Base-by-base conservation (phyloP, 2,888 invertebrate genomes). In the Clivina fossor region DNA sequence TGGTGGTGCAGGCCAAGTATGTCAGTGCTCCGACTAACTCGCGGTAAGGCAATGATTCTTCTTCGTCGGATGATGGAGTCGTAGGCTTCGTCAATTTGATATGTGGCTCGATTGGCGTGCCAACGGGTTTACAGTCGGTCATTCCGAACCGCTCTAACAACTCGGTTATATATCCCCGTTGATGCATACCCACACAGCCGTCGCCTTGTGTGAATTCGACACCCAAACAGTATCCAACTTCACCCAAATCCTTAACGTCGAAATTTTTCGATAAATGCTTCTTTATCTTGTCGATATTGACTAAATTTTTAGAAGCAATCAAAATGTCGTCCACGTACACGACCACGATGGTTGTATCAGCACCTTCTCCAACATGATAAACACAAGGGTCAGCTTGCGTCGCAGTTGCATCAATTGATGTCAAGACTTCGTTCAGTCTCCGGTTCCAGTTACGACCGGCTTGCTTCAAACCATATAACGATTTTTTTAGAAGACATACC, bases 71-170 rank as follows among this genome's bases (percentile, higher is more conserved):
- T 8, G 22, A 4, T n/a, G 53, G 24, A 5, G 37, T 47, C 24
- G 53, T 47, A 26, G 48, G 16, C 19, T 55, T 55, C 57, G 26
- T 35, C 43, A 33, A 46, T 50, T 59, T 61, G 15, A 26, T 37
- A 35, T 44, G 47, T 16, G 38, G 22, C 22, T 61, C 60, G 11
- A 62, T 53, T 3, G 63, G 66, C 11, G 64, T 66, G 24, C 41
- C 44, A 2, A 63, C 63, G 28, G 65, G 55, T 26, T 67, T 65
- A 16, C 60, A 62, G 37, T 66, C 55, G 9, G 55, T 50, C 66
- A 68, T 66, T 20, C 59, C 55, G 53, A 64, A 68, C n/a, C 62
- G 41, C 35, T 59, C 48, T 22, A 66, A 46, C 9, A 65, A 16
- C n/a, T 65, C 61, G 3, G 43, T 50, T 24, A 67, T 60, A 37